A percentile compares a stretch with the other conserved stretches of the same genome.
Conservation (phyloP, 2,797 vertebrate genomes). For the Pseudotriccus pelzelni region DNA sequence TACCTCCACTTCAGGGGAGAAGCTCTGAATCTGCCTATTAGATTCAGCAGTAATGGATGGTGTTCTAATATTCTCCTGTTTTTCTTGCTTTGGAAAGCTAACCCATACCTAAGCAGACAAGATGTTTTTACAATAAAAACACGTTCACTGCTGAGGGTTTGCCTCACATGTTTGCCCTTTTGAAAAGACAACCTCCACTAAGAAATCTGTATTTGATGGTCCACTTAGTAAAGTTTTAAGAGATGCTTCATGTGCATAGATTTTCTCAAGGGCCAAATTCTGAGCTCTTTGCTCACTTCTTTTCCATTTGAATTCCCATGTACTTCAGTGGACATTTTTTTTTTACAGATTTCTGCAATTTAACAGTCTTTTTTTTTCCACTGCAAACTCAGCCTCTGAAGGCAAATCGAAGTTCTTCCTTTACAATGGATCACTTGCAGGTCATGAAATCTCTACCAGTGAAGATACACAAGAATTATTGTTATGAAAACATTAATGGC, state of each 20-base stretch:
- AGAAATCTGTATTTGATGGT: neutral
- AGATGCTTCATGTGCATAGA: neutral
- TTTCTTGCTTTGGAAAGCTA: constrained; percentile 17
- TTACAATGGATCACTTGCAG: neutral
- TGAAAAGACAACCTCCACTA: neutral
- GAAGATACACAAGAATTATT: neutral
- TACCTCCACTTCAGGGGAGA: neutral
- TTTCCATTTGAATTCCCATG: neutral
- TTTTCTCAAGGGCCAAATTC: neutral
- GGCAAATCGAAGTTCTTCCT: neutral
- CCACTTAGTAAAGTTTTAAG: neutral
- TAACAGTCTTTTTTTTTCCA: neutral
- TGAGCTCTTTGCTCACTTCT: neutral
- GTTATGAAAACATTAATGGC: neutral
- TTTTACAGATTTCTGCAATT: neutral
- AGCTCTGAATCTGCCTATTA: neutral
- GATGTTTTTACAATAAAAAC: neutral
- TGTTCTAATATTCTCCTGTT: neutral
- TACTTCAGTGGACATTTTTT: neutral
- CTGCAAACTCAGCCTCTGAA: neutral
- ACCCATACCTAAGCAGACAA: constrained; percentile 6
- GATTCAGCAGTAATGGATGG: neutral
- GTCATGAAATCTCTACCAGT: neutral
- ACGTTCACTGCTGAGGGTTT: neutral
- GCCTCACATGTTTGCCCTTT: neutral